Base-by-base conservation (phyloP, 2,888 invertebrate genomes). In the Ornithoptera priamus region DNA sequence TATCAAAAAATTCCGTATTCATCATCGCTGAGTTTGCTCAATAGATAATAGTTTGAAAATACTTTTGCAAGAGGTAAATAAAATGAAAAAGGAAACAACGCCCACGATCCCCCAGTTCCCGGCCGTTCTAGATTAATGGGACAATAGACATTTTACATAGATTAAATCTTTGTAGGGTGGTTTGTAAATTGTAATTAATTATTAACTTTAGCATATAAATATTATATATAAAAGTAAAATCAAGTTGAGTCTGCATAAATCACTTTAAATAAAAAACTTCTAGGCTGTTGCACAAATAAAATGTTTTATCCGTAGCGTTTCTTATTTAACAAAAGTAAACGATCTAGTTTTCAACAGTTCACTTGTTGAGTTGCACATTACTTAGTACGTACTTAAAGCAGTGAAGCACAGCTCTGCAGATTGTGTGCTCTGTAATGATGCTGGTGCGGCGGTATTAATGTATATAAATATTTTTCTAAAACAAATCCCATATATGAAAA, bases 311-410 rank as follows among this genome's bases (percentile, higher is more conserved):
- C 64, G 62, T 72, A 71, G 59, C 61, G 60, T 69, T 67, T 57
- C 60, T 39, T 39, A 7, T 39, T 60, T 56, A 61, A 24, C 65
- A 70, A 72, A 69, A 62, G 20, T 61, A 60, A 62, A 12, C 17
- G 22, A 39, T 71, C 69, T 39, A 58, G 42, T 58, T 70, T 24
- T 60, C 24, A 39, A 66, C 62, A 36, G 53, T 69, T 74, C 80
- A 79, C 79, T 78, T 75, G 80, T 79, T 80, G 73, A 66, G 71
- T 72, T 71, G 78, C 80, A 78, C 78, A 68, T 67, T 72, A 73
- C 62, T 74, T 78, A 71, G 73, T 74, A 75, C 68, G 74, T 77
- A 77, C 75, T 75, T 75, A 75, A 76, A 72, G 67, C 71, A 73
- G 72, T 73, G 72, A 67, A 53, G 67, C 67, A 67, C 62, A 61